Evolutionary conservation across 2,113 vertebrate species (phyloP).

Genomic region (Lepisosteus oculatus): DNA sequence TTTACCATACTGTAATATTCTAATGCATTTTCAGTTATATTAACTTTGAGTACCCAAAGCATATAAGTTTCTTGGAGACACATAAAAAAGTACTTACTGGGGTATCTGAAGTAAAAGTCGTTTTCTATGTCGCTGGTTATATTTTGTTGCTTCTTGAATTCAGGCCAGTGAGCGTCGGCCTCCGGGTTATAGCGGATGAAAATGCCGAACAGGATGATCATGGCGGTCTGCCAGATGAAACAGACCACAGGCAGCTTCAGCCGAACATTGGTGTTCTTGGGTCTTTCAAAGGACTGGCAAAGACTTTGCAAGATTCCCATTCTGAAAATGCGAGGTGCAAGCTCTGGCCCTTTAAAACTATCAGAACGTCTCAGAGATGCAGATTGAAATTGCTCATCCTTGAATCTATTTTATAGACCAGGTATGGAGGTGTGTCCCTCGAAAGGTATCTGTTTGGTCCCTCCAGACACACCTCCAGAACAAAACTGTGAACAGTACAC

Average conservation of each 20-base stretch:
- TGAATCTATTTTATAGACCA: too few species aligned
- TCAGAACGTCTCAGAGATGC: too few species aligned
- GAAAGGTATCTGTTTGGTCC: too few species aligned
- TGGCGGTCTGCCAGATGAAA: slow-evolving; percentile 78
- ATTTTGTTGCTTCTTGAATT: slow-evolving; percentile 50
- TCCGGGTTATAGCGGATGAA: slow-evolving; percentile 80
- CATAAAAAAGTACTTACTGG: slow-evolving; percentile 76
- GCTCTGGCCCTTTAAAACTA: too few species aligned
- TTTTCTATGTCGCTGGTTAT: slow-evolving; percentile 79
- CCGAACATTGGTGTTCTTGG: slow-evolving; percentile 78
- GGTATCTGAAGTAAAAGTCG: slow-evolving; percentile 95
- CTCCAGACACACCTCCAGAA: too few species aligned
- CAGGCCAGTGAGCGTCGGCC: slow-evolving; percentile 67
- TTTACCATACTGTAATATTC: too few species aligned
- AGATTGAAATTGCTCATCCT: too few species aligned
- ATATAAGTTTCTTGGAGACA: too few species aligned
- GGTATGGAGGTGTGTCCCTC: too few species aligned
- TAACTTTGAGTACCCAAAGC: too few species aligned
- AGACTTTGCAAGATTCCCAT: slow-evolving; percentile 52
- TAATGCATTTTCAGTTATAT: too few species aligned
- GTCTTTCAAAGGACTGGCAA: slow-evolving; percentile 27
- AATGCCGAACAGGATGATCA: slow-evolving; percentile 87
- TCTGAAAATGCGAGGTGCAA: neutral
- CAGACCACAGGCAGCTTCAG: slow-evolving; percentile 76
- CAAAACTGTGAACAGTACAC: too few species aligned